A percentile compares a stretch with the other conserved stretches of the same genome.
Conservation (phyloP, 2,797 vertebrate genomes). For the Xiphophorus birchmanni region DNA sequence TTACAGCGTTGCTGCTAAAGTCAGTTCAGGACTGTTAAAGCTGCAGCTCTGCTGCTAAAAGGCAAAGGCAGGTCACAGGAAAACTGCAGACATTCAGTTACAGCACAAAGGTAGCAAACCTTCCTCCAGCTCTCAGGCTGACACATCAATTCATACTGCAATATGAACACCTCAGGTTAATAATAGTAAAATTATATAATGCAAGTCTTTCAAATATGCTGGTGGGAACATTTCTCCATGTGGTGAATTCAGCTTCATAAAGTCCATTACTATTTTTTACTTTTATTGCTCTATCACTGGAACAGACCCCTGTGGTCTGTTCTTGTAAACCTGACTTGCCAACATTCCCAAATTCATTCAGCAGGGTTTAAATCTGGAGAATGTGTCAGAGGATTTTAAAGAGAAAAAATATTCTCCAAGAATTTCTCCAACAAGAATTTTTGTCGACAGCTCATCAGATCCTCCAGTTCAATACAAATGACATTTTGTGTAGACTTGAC, state of each 20-base stretch:
- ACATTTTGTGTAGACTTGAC: too few species aligned
- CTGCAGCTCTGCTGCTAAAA: slow-evolving; percentile 42
- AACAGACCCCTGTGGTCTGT: not conserved
- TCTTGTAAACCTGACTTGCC: too few species aligned
- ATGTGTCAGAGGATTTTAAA: too few species aligned
- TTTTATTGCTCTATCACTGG: too few species aligned
- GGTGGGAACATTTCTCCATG: not conserved
- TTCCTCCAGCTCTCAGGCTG: not conserved
- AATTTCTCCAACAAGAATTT: too few species aligned
- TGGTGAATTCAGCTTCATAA: not conserved
- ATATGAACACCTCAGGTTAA: not conserved
- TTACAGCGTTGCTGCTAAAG: slow-evolving; percentile 33
- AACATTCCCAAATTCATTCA: too few species aligned
- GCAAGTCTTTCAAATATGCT: not conserved
- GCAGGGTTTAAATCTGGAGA: too few species aligned
- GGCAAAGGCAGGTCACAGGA: slow-evolving; percentile 18
- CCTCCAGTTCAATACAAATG: too few species aligned
- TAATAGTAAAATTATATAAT: not conserved
- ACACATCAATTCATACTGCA: not conserved
- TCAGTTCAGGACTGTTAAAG: slow-evolving; percentile 37
- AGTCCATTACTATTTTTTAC: too few species aligned
- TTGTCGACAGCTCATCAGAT: too few species aligned
- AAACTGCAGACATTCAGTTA: not conserved
- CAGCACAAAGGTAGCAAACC: not conserved
- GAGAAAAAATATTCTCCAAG: too few species aligned